phyloP scores from a whole-genome alignment of 1,140 invertebrate genomes.

The Sycobia sp. region DNA sequence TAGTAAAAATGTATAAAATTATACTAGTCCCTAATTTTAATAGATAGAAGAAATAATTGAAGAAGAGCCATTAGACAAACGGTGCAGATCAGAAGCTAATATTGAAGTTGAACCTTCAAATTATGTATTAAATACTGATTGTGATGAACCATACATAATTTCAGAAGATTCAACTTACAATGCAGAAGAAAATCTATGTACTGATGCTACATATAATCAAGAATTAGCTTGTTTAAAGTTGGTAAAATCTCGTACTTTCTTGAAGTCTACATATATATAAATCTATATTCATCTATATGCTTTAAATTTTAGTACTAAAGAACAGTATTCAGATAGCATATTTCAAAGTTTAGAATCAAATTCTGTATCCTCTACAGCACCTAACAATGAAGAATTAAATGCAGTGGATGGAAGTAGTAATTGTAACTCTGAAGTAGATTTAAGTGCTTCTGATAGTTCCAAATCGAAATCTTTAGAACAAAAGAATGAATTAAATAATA shows the following conservation, averaged over 20 bases:
- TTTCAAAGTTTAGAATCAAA: too few species aligned
- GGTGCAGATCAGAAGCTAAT: conserved; percentile 11
- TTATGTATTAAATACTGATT: not conserved
- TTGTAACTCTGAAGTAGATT: too few species aligned
- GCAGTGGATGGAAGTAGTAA: too few species aligned
- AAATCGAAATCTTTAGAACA: not conserved
- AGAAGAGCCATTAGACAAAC: conserved; percentile 37
- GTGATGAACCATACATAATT: not conserved
- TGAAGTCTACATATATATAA: too few species aligned
- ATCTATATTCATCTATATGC: too few species aligned
- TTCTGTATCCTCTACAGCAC: too few species aligned
- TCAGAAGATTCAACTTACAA: not conserved
- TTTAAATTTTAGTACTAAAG: too few species aligned
- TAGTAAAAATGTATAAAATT: not conserved
- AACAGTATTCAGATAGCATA: too few species aligned
- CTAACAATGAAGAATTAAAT: too few species aligned
- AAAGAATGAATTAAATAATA: not conserved
- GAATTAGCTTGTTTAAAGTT: not conserved
- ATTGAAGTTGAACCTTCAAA: not conserved
- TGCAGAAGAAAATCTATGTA: not conserved
- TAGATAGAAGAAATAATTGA: conserved; percentile 30
- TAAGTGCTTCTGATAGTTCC: too few species aligned
- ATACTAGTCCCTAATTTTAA: conserved; percentile 10
- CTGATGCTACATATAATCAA: not conserved
- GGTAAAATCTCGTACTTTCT: too few species aligned